Conservation (phyloP, 2,888 invertebrate species). For the Hydriomena furcata region DNA sequence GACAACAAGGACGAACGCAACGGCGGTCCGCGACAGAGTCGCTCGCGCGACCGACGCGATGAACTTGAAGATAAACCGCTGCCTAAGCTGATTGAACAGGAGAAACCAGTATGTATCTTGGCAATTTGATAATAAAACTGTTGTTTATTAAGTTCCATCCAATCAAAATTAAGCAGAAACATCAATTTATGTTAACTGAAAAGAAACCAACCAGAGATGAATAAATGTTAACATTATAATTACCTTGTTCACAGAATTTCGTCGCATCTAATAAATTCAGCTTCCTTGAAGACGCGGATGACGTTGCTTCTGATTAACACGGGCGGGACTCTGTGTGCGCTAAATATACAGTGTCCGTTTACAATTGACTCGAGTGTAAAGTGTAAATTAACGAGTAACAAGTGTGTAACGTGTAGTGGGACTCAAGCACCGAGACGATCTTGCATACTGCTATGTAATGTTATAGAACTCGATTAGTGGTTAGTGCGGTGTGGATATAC, state of each 20-base stretch:
- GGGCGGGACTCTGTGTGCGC: conserved; percentile 44
- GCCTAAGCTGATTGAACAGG: conserved; percentile 89
- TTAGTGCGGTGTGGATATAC: conserved; percentile 69
- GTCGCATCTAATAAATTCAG: conserved; percentile 91
- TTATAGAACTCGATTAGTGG: conserved; percentile 67
- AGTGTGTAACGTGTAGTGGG: conserved; percentile 62
- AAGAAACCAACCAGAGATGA: no score
- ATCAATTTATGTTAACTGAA: no score
- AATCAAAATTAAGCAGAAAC: no score
- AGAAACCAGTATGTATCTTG: conserved; percentile 85
- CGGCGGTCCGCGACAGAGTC: conserved; percentile 57
- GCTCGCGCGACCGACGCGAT: conserved; percentile 59
- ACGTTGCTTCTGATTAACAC: conserved; percentile 75
- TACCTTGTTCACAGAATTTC: conserved; percentile 84
- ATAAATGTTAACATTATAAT: neutral
- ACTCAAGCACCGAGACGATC: conserved; percentile 65
- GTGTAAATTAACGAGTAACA: conserved; percentile 77
- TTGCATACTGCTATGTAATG: conserved; percentile 61
- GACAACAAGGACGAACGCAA: conserved; percentile 48
- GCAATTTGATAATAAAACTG: neutral
- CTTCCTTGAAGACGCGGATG: conserved; percentile 87
- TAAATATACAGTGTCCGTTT: conserved; percentile 58
- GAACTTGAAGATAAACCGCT: conserved; percentile 67
- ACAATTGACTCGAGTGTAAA: conserved; percentile 75
- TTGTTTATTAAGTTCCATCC: no score